Evolutionary conservation across 2,888 invertebrate genomes (phyloP), one percentile per base, ranked within the genome.

Genomic region (Synergus umbraculus): DNA sequence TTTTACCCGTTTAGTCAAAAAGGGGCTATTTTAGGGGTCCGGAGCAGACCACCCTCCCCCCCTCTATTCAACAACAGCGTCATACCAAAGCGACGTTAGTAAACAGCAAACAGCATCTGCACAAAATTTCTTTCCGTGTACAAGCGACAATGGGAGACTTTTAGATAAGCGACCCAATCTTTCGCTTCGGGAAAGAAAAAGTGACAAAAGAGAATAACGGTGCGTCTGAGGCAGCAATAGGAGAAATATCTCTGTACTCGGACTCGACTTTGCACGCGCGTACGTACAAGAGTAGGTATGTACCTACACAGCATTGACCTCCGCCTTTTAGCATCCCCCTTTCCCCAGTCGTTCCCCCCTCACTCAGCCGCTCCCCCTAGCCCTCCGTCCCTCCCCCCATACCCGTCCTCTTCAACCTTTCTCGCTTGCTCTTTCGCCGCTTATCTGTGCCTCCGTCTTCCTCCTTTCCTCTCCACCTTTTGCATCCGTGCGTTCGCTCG

Each of bases 401-500:
- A 73, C 22, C 54, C 44, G 10, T 44, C 13, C 41, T n/a, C 43
- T 37, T 9, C 4, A 29, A 3, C 29, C 46, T 15, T 5, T 22
- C 73, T 29, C 22, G 15, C 73, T 49, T n/a, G 8, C 73, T n/a
- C n/a, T 46, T 10, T 41, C 9, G 41, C 13, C 37, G 49, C 77
- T 67, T 67, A 58, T 66, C 54, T 58, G 43, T 22, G 49, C 18
- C 78, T n/a, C 79, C 22, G 58, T 44, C 73, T 79, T 76, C 73
- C 76, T 76, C 41, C 60, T 76, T 76, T 76, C 77, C 79, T 78
- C 77, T 73, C 73, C 41, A 65, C 66, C 65, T 79, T 78, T 58
- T 63, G 64, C 66, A 22, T 58, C 54, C 41, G 37, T 54, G 22
- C 64, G 69, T 63, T 76, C 73, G 60, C 58, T 66, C 77, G 73